These are phyloP conservation scores for Caenorhabditis plicata DNA, from an alignment of 2,888 invertebrate species.

Conservation along the genomic window DNA sequence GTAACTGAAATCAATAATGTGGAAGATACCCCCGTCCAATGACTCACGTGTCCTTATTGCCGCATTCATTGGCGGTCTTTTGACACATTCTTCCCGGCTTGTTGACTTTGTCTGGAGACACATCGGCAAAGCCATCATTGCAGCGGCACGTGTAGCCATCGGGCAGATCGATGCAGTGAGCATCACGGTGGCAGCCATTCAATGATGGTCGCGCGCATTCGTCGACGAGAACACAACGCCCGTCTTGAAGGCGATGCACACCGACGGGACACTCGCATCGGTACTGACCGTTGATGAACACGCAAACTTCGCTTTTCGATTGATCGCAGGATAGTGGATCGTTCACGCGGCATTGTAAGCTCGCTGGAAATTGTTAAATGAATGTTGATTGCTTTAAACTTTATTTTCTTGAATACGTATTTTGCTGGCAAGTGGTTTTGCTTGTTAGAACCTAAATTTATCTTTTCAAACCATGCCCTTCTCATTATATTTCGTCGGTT, in stretches of 20 bases:
- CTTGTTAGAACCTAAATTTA: background rate
- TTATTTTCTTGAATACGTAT: background rate
- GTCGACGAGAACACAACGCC: slow-evolving; percentile 50
- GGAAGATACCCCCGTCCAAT: background rate
- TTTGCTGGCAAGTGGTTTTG: too few relatives aligned
- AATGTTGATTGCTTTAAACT: background rate
- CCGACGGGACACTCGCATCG: slow-evolving; percentile 54
- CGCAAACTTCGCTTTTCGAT: slow-evolving; percentile 56
- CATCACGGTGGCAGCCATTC: slow-evolving; percentile 52
- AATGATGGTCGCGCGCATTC: slow-evolving; percentile 51
- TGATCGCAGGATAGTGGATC: slow-evolving; percentile 59
- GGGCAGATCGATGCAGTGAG: slow-evolving; percentile 46
- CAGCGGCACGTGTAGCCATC: slow-evolving; percentile 59
- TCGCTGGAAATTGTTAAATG: slow-evolving; percentile 23
- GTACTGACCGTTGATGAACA: slow-evolving; percentile 56
- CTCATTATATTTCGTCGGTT: too few relatives aligned
- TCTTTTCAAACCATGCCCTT: background rate
- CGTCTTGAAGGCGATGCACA: slow-evolving; percentile 44
- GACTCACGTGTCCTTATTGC: slow-evolving; percentile 34
- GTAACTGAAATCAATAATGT: slow-evolving; percentile 20
- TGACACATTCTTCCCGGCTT: slow-evolving; percentile 57
- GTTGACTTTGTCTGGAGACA: slow-evolving; percentile 49
- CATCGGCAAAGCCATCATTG: slow-evolving; percentile 53
- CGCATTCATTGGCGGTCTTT: slow-evolving; percentile 57
- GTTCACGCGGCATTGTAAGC: slow-evolving; percentile 58